Evolutionary conservation across 2,113 vertebrate species (phyloP).

Genomic region (Python bivittatus): DNA sequence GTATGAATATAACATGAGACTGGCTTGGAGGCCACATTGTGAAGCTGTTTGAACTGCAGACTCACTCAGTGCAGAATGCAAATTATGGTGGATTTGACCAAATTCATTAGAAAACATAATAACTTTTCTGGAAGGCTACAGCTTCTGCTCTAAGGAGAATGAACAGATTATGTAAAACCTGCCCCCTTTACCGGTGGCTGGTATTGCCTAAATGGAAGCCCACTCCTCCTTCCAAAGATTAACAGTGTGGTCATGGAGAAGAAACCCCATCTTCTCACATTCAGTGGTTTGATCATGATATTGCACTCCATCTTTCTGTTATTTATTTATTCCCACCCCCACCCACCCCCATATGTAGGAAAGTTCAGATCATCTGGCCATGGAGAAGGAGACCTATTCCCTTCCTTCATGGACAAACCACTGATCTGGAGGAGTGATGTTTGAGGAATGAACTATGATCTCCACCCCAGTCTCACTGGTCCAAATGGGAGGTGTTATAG

Average conservation of each 20-base stretch:
- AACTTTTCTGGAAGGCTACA: neutral
- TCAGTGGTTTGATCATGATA: neutral
- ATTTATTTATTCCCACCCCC: neutral
- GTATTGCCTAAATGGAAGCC: neutral
- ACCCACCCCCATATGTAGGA: neutral
- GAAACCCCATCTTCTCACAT: neutral
- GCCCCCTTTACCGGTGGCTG: neutral
- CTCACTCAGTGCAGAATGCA: neutral
- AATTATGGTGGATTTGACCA: neutral
- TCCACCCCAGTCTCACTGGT: neutral
- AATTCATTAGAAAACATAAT: neutral
- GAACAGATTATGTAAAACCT: neutral
- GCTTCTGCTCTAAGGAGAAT: neutral
- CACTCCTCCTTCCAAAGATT: neutral
- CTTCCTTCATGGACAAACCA: neutral
- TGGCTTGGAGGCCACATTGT: neutral
- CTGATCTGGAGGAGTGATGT: neutral
- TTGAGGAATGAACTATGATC: neutral
- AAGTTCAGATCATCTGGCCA: neutral
- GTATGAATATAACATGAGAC: neutral
- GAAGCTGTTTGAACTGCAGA: neutral
- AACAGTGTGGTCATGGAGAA: neutral
- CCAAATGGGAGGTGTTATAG: neutral
- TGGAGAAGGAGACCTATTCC: neutral
- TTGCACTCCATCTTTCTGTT: neutral